A percentile compares a stretch with the other conserved stretches of the same genome.
Conservation (phyloP, 2,797 vertebrate genomes). For the Coregonus ussuriensis region DNA sequence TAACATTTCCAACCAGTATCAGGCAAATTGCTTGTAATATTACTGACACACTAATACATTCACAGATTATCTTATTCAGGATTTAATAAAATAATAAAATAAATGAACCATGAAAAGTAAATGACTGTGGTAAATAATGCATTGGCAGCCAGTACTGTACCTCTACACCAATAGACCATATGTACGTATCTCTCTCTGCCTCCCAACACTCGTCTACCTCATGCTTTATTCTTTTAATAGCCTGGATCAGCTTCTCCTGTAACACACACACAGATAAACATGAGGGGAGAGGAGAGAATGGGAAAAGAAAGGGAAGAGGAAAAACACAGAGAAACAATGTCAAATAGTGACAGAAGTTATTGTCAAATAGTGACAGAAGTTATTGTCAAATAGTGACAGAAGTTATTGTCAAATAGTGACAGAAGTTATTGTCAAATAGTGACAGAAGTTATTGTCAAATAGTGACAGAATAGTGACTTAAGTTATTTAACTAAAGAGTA, state of each 20-base stretch:
- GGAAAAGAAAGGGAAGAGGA: background rate
- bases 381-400: too few relatives aligned
- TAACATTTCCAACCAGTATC: background rate
- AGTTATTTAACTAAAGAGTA: too few relatives aligned
- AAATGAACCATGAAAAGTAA: background rate
- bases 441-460: too few relatives aligned
- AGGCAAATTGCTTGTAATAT: background rate
- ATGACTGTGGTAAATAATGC: background rate
- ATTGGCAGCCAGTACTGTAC: constrained; percentile 48
- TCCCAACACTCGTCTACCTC: constrained; percentile 75
- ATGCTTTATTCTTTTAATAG: constrained; percentile 81
- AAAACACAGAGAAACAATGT: background rate
- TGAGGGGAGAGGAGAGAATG: constrained; percentile 4
- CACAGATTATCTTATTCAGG: constrained; percentile 7
- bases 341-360: too few relatives aligned
- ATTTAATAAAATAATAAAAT: background rate
- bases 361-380: too few relatives aligned
- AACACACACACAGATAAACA: constrained; percentile 18
- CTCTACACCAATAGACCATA: constrained; percentile 69
- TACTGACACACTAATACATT: background rate
- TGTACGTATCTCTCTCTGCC: constrained; percentile 68
- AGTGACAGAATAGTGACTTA: background rate
- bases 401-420: too few relatives aligned
- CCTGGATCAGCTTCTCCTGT: constrained; percentile 77
- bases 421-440: too few relatives aligned